Base-by-base conservation (phyloP, 2,113 vertebrate genomes). In the Bombycilla garrulus region DNA sequence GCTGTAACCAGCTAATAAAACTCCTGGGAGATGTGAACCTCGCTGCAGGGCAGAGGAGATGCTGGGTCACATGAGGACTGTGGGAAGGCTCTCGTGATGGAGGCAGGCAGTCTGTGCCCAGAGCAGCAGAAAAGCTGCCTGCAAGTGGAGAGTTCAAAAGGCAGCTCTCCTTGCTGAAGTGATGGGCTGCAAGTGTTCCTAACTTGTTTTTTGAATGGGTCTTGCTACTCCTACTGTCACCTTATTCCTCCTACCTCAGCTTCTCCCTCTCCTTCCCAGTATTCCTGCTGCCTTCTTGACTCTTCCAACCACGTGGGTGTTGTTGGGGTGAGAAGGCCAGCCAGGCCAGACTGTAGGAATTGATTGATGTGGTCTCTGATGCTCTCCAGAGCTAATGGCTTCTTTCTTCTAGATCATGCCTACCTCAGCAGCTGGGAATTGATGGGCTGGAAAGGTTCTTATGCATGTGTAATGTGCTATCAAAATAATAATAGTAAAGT, bases 401-500 rank as follows among this genome's bases (percentile, higher is more conserved):
- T 82, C 45, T 54, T 74, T 89, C 44, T 82, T 88, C 31, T 22
- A 53, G 45, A 44, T 48, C 29, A 5, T 72, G 36, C 19, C 45
- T 77, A 31, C 56, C 60, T 92, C 47, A 86, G 71, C 47, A 88
- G 35, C 42, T 78, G 72, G 47, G 47, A 94, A 40, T 31, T 64
- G 80, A 66, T 90, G 70, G 61, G 22, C 78, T 91, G 53, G 65
- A 86, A 91, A 66, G 50, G 35, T 88, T 86, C 29, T 31, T 81
- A n/a, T 31, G 35, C 33, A 15, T 77, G 16, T 73, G 36, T 65
- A 62, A 85, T 81, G 78, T 31, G 33, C 33, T 80, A 54, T 69
- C 73, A 82, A 90, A 94, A 91, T 90, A 85, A 74, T 71, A 84
- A 81, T 51, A 58, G 42, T 66, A 18, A 91, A 96, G 17, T 70